Conservation (phyloP, 2,888 invertebrate species). For the Deilephila elpenor region DNA sequence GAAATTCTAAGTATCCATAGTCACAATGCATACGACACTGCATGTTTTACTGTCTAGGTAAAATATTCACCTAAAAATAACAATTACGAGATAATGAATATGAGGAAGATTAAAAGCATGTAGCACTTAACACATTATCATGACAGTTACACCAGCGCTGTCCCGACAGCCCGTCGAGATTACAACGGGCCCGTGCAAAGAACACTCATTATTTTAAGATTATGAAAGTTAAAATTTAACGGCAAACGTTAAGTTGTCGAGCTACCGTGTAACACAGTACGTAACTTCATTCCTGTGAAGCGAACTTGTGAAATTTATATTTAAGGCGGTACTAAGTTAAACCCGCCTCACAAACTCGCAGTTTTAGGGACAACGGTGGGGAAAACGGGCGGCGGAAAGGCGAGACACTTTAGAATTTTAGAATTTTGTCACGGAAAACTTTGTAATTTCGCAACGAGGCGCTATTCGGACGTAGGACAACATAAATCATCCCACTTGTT, state of each 20-base stretch:
- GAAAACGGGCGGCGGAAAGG: conserved; percentile 56
- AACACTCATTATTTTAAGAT: conserved; percentile 49
- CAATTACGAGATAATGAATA: not conserved
- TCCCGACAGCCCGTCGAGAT: conserved; percentile 1
- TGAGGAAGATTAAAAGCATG: not conserved
- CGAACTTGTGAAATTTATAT: conserved; percentile 79
- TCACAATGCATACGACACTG: too few relatives aligned
- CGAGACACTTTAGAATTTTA: conserved; percentile 79
- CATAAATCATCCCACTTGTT: conserved; percentile 64
- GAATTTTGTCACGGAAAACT: conserved; percentile 75
- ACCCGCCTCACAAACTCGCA: conserved; percentile 68
- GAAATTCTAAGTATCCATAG: too few relatives aligned
- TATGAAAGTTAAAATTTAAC: conserved; percentile 62
- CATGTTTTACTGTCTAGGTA: too few relatives aligned
- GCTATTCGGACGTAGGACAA: conserved; percentile 62
- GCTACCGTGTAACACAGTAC: conserved; percentile 65
- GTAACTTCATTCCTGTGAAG: conserved; percentile 71
- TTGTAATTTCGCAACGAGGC: conserved; percentile 64
- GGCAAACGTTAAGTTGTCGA: conserved; percentile 71
- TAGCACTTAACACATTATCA: not conserved
- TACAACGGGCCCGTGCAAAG: conserved; percentile 16
- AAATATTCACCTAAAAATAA: too few relatives aligned
- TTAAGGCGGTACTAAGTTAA: conserved; percentile 79
- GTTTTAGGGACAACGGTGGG: conserved; percentile 67
- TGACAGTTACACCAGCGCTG: not conserved